Conservation (phyloP, 2,797 vertebrate species). For the Lemur catta region DNA sequence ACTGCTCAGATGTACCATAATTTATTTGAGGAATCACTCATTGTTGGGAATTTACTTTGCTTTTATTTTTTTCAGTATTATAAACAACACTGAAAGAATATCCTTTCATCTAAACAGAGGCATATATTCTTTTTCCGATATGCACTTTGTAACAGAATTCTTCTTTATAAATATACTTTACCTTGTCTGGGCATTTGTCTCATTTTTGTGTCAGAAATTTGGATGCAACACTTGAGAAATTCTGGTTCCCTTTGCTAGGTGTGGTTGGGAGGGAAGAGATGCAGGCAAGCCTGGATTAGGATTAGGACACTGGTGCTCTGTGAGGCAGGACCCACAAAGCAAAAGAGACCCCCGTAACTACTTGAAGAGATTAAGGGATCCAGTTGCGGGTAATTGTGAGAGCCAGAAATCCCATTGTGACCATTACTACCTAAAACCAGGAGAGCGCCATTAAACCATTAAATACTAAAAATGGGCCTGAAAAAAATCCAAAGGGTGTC, state of each 20-base stretch:
- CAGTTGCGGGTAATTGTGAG: not conserved
- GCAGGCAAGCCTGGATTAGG: not conserved
- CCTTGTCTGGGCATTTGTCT: not conserved
- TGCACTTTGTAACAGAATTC: not conserved
- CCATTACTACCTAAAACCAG: not conserved
- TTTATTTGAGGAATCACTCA: not conserved
- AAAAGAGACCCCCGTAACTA: constrained; percentile 42
- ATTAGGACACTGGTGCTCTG: not conserved
- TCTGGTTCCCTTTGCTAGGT: not conserved
- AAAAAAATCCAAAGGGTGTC: not conserved
- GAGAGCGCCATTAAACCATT: constrained; percentile 41
- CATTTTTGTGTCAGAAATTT: not conserved
- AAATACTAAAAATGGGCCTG: not conserved
- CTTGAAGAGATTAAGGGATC: constrained; percentile 53
- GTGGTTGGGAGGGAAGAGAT: not conserved
- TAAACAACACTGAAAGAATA: not conserved
- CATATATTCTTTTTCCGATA: not conserved
- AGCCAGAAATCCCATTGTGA: not conserved
- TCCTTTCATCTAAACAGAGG: not conserved
- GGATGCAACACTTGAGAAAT: not conserved
- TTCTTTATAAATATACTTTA: not conserved
- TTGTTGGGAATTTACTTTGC: not conserved
- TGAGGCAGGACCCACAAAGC: not conserved
- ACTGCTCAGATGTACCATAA: not conserved
- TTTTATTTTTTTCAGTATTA: not conserved